Base-by-base conservation (phyloP, 2,797 vertebrate species). In the Pitangus sulphuratus region DNA sequence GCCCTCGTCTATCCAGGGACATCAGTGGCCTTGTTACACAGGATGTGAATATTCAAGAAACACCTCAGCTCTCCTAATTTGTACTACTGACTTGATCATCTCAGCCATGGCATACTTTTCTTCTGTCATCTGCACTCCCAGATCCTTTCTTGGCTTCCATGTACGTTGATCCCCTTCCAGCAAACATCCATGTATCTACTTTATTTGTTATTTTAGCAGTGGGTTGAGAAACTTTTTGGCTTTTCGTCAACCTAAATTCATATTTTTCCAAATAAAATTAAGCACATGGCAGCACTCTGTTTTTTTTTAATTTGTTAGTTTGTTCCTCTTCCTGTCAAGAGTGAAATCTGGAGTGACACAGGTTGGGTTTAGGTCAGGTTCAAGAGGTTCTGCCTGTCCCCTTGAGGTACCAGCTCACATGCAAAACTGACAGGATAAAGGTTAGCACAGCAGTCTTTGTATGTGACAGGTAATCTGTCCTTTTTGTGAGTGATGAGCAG, bases 201-300 rank as follows among this genome's bases (percentile, higher is more conserved):
- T 64, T 28, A 48, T 79, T 83, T 80, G 15, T 0, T 44, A 33
- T 91, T 87, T 71, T n/a, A 51, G 14, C 30, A 65, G 51, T n/a
- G 17, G 3, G 5, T 84, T 48, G 53, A 84, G 28, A 22, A 90
- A 84, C 28, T 62, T 90, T 44, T 70, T 39, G 13, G 8, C 25
- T n/a, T 71, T 82, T 83, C 15, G 26, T 81, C 53, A 71, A 30
- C 11, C 31, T 86, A n/a, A 71, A 26, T 42, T 78, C 24, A 15
- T 66, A 51, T 51, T 84, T 90, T 91, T 92, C 15, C 30, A 68
- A 84, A 60, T 35, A 58, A 95, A 84, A 64, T 26, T 2, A 53
- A 79, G 28, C n/a, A 57, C 30, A 50, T 50, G 22, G 42, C 17
- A 84, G 25, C 54, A 48, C 42, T 47, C 18, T 57, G 20, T 6